Conservation (phyloP, 2,113 vertebrate genomes). For the zebrafish (Danio rerio) region DNA sequence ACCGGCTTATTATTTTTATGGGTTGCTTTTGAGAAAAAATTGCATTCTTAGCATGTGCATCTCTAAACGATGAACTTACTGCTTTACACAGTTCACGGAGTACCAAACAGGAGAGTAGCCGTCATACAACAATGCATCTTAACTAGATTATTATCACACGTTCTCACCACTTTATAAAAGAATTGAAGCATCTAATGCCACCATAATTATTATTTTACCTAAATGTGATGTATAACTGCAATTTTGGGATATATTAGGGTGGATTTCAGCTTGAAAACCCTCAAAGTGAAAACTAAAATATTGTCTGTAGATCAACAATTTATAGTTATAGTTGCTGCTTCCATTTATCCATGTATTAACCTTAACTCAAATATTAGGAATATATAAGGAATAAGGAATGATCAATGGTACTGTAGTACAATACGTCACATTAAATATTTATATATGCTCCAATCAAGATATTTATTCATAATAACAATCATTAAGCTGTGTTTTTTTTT, state of each 20-base stretch:
- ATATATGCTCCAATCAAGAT: neutral
- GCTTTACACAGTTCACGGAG: neutral
- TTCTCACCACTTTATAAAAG: neutral
- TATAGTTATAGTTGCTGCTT: no score
- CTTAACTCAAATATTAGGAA: no score
- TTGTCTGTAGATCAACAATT: neutral
- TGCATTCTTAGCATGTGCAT: no score
- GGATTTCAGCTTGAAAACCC: neutral
- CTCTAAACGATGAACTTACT: neutral
- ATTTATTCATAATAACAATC: neutral
- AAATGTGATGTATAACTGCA: neutral
- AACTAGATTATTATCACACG: neutral
- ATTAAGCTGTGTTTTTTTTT: neutral
- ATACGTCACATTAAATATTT: neutral
- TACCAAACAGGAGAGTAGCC: neutral
- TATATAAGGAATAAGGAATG: no score
- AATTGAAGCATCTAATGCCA: neutral
- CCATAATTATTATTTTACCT: neutral
- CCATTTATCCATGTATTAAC: no score
- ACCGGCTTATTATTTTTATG: neutral
- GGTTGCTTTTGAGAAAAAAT: neutral
- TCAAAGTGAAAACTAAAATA: neutral
- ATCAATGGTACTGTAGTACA: neutral
- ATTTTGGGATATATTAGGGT: neutral
- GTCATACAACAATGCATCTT: neutral